Conservation (phyloP, 1,140 invertebrate genomes). For the Grapholita molesta region DNA sequence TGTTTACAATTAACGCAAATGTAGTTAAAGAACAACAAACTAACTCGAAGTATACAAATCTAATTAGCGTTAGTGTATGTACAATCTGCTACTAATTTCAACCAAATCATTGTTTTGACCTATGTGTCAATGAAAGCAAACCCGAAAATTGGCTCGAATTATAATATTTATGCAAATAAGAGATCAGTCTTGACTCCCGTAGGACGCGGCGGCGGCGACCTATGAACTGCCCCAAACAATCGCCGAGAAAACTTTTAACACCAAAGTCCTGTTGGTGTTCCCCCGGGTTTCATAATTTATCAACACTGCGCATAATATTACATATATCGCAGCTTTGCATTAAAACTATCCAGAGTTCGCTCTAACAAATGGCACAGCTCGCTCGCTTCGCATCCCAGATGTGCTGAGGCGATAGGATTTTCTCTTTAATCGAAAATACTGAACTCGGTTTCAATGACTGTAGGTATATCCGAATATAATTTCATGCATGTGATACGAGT, state of each 20-base stretch:
- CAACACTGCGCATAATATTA: neutral
- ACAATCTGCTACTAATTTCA: too few species aligned
- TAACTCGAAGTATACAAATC: too few species aligned
- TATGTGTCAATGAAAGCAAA: conserved; percentile 13
- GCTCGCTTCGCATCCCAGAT: neutral
- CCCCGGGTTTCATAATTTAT: conserved; percentile 5
- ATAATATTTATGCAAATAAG: conserved; percentile 28
- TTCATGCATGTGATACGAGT: neutral
- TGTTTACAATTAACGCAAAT: too few species aligned
- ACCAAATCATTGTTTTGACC: too few species aligned
- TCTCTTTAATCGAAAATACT: neutral
- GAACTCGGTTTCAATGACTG: neutral
- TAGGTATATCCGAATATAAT: neutral
- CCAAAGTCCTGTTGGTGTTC: neutral
- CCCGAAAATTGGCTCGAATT: conserved; percentile 15
- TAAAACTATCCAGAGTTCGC: neutral
- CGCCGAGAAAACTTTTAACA: conserved; percentile 10
- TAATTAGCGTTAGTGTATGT: too few species aligned
- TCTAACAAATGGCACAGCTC: neutral
- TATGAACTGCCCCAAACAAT: conserved; percentile 12
- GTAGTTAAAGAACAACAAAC: too few species aligned
- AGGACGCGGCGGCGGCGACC: conserved; percentile 7
- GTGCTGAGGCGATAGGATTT: neutral
- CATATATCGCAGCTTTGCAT: neutral
- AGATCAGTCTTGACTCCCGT: conserved; percentile 23